phyloP scores from a whole-genome alignment of 2,888 invertebrate genomes.

The Caenorhabditis uteleia region DNA sequence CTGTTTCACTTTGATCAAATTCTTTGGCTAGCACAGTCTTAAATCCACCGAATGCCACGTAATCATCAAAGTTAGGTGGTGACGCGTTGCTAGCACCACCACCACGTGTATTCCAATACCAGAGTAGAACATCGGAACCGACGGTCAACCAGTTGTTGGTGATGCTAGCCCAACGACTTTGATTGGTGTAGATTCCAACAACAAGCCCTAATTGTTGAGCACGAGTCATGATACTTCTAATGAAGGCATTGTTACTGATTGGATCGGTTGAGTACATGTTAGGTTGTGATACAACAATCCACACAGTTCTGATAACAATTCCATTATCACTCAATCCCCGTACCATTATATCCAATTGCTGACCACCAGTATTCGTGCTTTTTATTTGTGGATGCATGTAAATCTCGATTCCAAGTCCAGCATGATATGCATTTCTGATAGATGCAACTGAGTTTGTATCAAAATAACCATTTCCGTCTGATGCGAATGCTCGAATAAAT shows the following conservation, averaged over 20 bases:
- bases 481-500: constrained; percentile 41
- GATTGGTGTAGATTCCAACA: constrained; percentile 42
- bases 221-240: constrained; percentile 32
- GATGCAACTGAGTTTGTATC: constrained; percentile 35
- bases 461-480: constrained; percentile 38
- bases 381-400: constrained; percentile 47
- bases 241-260: constrained; percentile 34
- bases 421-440: constrained; percentile 43
- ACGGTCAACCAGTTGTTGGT: constrained; percentile 28
- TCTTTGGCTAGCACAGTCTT: constrained; percentile 28
- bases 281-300: constrained; percentile 47
- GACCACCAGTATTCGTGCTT: constrained; percentile 17
- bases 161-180: constrained; percentile 38
- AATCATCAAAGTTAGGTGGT: constrained; percentile 32
- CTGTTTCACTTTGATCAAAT: constrained; percentile 32
- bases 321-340: constrained; percentile 27
- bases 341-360: constrained; percentile 36
- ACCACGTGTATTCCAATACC: constrained; percentile 44
- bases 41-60: constrained; percentile 35
- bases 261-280: constrained; percentile 26
- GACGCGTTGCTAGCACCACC: constrained; percentile 35
- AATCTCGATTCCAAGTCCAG: constrained; percentile 45
- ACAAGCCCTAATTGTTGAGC: constrained; percentile 32
- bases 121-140: constrained; percentile 25
- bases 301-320: constrained; percentile 32